A percentile compares a stretch with the other conserved stretches of the same genome.
phyloP scores from a whole-genome alignment of 2,797 vertebrate genomes.

The Helostoma temminkii region DNA sequence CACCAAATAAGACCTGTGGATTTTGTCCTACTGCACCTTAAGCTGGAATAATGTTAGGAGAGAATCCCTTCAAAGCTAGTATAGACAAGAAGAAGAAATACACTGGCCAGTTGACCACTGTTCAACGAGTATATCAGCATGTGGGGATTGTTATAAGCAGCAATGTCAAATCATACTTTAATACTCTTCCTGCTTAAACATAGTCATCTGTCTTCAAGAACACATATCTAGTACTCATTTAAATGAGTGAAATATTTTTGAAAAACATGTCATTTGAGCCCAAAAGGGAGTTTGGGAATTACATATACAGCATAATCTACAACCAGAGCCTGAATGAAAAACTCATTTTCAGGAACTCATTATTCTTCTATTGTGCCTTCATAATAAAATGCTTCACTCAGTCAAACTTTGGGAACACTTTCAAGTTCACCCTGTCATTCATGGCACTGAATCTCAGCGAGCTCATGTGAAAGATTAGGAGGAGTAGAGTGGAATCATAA shows the following conservation, averaged over 20 bases:
- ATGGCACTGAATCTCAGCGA: constrained; percentile 39
- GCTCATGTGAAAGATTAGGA: constrained; percentile 61
- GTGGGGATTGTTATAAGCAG: not conserved
- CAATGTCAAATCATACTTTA: not conserved
- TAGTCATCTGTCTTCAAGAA: not conserved
- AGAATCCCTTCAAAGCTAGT: not conserved
- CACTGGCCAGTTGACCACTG: not conserved
- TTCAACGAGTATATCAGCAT: not conserved
- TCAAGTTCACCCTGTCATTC: constrained; percentile 65
- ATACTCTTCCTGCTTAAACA: not conserved
- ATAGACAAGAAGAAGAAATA: not conserved
- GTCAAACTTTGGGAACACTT: constrained; percentile 57
- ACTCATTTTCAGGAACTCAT: constrained; percentile 40
- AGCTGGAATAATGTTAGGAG: not conserved
- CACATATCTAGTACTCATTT: not conserved
- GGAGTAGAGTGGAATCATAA: constrained; percentile 68
- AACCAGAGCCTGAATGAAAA: constrained; percentile 11
- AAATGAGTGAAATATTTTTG: constrained; percentile 16
- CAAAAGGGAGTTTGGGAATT: constrained; percentile 36
- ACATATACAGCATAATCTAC: constrained; percentile 17
- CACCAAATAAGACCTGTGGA: not conserved
- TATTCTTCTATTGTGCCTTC: constrained; percentile 49
- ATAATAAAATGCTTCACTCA: constrained; percentile 40
- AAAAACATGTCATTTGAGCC: not conserved
- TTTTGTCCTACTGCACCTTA: not conserved